Conservation (phyloP, 2,797 vertebrate species). For the Limnodromus scolopaceus region DNA sequence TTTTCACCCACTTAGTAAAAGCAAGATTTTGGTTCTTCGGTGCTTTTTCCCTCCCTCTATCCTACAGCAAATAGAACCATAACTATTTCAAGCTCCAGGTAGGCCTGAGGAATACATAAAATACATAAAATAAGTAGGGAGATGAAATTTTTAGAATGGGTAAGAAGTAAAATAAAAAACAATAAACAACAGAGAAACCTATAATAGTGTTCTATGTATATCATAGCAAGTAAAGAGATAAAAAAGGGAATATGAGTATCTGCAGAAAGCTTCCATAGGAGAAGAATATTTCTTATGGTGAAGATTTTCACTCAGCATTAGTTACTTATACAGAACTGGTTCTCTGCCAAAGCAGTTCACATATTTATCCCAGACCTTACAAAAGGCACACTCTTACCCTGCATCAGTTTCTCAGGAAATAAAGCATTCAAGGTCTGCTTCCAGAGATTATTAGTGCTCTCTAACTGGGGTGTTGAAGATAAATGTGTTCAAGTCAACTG, state of each 20-base stretch:
- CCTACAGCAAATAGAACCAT: background rate
- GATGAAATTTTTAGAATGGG: background rate
- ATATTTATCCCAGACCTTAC: conserved; percentile 16
- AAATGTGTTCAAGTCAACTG: background rate
- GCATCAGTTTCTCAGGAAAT: background rate
- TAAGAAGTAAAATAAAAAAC: background rate
- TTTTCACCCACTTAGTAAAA: background rate
- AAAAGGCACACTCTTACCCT: background rate
- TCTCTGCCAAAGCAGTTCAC: conserved; percentile 11
- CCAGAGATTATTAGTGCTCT: background rate
- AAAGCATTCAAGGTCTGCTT: background rate
- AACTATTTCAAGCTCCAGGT: background rate
- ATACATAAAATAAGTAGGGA: background rate
- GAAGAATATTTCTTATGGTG: background rate
- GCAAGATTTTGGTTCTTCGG: background rate
- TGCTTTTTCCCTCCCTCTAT: background rate
- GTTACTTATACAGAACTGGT: background rate
- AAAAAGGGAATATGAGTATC: background rate
- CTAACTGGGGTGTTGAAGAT: background rate
- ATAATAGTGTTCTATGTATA: background rate
- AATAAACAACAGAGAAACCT: background rate
- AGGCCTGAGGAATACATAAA: background rate
- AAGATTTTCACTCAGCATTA: background rate
- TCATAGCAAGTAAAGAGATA: background rate
- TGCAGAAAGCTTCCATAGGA: background rate